Base-by-base conservation (phyloP, 1,140 invertebrate genomes). In the Drosophila bocki region DNA sequence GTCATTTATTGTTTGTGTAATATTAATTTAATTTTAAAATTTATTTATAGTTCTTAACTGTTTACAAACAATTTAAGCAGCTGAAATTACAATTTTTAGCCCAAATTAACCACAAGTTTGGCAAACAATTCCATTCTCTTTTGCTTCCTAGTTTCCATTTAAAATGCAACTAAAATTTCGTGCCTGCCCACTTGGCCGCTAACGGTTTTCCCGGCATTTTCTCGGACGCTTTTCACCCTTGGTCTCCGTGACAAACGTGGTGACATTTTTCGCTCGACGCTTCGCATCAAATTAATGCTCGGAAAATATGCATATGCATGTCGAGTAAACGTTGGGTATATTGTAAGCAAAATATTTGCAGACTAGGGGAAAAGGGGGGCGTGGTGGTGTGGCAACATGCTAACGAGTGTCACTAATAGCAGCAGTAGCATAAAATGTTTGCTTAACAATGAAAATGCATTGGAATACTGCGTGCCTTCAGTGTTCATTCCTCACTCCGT, bases 301-400 rank as follows among this genome's bases (percentile, higher is more conserved):
- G 70, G 80, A 74, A 82, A 81, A 82, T 82, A 82, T 82, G 79
- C 80, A 81, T 77, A 72, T 82, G 58, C 79, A 82, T 81, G 78
- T 81, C 50, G 72, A 54, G 72, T 78, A 78, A 78, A 78, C 75
- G 75, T 29, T 44, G 75, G 75, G 33, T 78, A 78, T 78, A 82
- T 62, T 69, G 74, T 80, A 74, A 77, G 61, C 79, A 77, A 65
- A 77, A 81, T 82, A 81, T 82, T 82, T 82, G 74, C 57, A 69
- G 63, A 69, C 19, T 22, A 19, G 6, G 15, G 35, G 26, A 15
- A 2, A 2, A 37, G 19, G 37, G 11, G 13, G 17, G 54, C 5
- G 1, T 1, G 54, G 22, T 7, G 5, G 39, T 53, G 72, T 69
- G 67, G 67, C 13, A 63, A 78, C 75, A 79, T 79, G 77, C 75